These are phyloP conservation scores for Drosophila subsilvestris DNA, from an alignment of 2,888 invertebrate genomes.

Conservation along the genomic window DNA sequence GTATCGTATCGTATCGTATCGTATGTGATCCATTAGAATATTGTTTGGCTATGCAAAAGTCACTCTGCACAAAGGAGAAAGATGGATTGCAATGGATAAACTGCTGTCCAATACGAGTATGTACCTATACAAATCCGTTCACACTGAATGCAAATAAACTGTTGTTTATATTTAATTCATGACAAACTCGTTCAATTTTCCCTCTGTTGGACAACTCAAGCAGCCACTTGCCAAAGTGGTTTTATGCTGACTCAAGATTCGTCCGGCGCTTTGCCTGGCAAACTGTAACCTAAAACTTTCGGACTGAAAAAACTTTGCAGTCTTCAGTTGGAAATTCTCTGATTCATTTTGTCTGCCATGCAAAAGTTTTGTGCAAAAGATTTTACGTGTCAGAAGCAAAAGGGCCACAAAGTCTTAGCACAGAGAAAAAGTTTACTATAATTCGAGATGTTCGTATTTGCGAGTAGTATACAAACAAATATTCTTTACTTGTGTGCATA, in stretches of 20 bases:
- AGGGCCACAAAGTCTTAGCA: background rate
- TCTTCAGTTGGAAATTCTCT: constrained; percentile 4
- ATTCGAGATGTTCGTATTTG: constrained; percentile 29
- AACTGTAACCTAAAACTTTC: constrained; percentile 31
- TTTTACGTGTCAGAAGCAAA: constrained; percentile 42
- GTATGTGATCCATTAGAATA: background rate
- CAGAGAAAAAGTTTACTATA: constrained; percentile 21
- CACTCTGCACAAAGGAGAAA: background rate
- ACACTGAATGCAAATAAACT: constrained; percentile 16
- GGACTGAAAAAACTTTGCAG: constrained; percentile 28
- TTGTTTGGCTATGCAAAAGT: constrained; percentile 22
- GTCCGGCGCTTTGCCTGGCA: background rate
- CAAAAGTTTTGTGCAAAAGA: constrained; percentile 44
- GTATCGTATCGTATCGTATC: background rate
- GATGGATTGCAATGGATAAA: constrained; percentile 2
- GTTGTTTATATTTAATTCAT: constrained; percentile 30
- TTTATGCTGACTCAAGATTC: constrained; percentile 33
- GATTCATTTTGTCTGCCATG: constrained; percentile 2
- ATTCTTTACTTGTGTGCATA: background rate
- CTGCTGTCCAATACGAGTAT: too few relatives aligned
- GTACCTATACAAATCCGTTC: constrained; percentile 8
- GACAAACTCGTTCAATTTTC: constrained; percentile 15
- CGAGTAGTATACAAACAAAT: background rate
- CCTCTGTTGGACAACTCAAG: constrained; percentile 21
- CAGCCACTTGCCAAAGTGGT: constrained; percentile 36